Percentiles rank a stretch among this genome's conserved stretches.
These are phyloP conservation scores for Phyllopteryx taeniolatus DNA, from an alignment of 2,113 vertebrate species.

Conservation along the genomic window DNA sequence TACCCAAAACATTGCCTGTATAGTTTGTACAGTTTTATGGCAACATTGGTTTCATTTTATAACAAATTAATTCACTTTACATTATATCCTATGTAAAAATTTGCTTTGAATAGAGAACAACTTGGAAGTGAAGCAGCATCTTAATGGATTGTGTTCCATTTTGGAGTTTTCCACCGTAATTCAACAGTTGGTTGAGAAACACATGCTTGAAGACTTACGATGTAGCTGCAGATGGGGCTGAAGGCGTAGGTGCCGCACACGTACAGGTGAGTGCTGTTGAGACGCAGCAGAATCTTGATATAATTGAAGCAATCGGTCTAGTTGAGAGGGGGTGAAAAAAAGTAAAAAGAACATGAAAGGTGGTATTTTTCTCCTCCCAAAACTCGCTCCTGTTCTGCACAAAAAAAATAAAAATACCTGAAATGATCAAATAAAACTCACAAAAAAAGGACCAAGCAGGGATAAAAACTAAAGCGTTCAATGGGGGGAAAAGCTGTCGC, in stretches of 20 bases:
- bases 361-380: not conserved
- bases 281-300: slow-evolving; percentile 90
- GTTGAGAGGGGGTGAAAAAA: slow-evolving; percentile 4
- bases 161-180: not conserved
- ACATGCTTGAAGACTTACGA: slow-evolving; percentile 78
- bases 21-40: not conserved
- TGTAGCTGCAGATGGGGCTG: slow-evolving; percentile 88
- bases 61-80: not conserved
- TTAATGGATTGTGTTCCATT: not conserved
- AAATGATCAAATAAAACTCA: not conserved
- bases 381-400: not conserved
- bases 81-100: not conserved
- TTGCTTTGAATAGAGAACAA: not conserved
- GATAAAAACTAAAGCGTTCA: not conserved
- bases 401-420: not conserved
- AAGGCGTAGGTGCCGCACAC: slow-evolving; percentile 94
- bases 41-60: not conserved
- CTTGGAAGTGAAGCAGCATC: not conserved
- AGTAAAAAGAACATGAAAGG: slow-evolving; percentile 3
- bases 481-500: slow-evolving; percentile 18
- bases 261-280: slow-evolving; percentile 90
- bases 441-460: too few relatives aligned
- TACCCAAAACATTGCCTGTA: not conserved
- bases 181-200: not conserved
- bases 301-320: slow-evolving; percentile 98